phyloP scores from a whole-genome alignment of 2,888 invertebrate genomes.

The Volucella bombylans region DNA sequence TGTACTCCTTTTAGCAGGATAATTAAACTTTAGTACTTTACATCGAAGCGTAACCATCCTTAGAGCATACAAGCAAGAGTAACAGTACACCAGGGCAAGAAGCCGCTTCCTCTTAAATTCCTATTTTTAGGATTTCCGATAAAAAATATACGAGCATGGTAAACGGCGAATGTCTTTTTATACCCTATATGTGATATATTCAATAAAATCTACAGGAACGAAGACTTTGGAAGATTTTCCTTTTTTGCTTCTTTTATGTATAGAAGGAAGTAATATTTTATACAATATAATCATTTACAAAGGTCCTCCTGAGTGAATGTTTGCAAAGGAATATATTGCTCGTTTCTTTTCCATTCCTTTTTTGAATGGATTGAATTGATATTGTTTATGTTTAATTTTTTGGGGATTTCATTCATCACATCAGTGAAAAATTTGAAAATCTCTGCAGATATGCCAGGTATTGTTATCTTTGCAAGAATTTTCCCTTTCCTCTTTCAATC shows the following conservation, averaged over 20 bases:
- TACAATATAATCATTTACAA: background rate
- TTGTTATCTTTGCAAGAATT: background rate
- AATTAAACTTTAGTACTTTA: conserved; percentile 45
- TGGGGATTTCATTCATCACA: too few species aligned
- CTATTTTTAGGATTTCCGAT: conserved; percentile 30
- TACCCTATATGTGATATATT: too few species aligned
- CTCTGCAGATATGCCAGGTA: too few species aligned
- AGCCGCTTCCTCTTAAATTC: background rate
- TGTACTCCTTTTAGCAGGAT: conserved; percentile 24
- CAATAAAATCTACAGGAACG: background rate
- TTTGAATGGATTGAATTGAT: background rate
- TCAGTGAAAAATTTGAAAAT: too few species aligned
- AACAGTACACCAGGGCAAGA: background rate
- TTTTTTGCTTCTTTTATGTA: background rate
- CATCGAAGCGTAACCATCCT: conserved; percentile 22
- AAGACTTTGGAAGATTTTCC: background rate
- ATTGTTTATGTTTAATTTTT: background rate
- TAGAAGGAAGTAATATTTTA: background rate
- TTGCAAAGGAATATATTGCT: background rate
- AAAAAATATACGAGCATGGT: conserved; percentile 6
- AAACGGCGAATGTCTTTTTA: background rate
- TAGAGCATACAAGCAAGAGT: too few species aligned
- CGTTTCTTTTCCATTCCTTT: background rate
- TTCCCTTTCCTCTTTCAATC: background rate
- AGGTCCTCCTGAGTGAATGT: background rate